Evolutionary conservation across 1,140 invertebrate species (phyloP).

Genomic region (Riptortus pedestris): DNA sequence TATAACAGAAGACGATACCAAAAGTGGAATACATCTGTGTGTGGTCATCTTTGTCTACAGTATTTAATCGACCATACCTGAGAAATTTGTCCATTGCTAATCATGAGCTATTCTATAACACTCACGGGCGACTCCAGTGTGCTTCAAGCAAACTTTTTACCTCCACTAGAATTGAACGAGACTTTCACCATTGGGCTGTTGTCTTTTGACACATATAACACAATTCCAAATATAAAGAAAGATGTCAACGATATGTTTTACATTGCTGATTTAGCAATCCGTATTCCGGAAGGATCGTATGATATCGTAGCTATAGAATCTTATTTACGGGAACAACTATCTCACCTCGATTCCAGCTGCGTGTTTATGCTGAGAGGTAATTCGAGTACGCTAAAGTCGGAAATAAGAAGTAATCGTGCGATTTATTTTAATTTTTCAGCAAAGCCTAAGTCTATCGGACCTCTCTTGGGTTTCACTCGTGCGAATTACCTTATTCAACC

Average conservation of each 20-base stretch:
- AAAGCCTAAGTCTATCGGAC: no score
- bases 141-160: no score
- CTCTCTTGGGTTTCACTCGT: neutral
- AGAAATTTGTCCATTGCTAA: neutral
- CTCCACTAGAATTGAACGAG: no score
- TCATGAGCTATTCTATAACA: neutral
- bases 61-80: no score
- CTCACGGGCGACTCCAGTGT: neutral
- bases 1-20: neutral
- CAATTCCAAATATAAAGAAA: neutral
- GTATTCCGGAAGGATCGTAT: neutral
- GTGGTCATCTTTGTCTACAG: neutral
- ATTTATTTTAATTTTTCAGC: neutral
- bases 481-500: neutral
- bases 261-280: neutral
- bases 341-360: neutral
- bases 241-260: neutral
- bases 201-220: neutral
- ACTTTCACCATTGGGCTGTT: neutral
- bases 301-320: neutral
- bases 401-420: neutral
- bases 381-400: neutral
- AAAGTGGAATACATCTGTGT: neutral
- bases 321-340: neutral
- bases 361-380: neutral